Evolutionary conservation across 2,888 invertebrate species (phyloP).

Genomic region (Cosmorhoe ocellata): DNA sequence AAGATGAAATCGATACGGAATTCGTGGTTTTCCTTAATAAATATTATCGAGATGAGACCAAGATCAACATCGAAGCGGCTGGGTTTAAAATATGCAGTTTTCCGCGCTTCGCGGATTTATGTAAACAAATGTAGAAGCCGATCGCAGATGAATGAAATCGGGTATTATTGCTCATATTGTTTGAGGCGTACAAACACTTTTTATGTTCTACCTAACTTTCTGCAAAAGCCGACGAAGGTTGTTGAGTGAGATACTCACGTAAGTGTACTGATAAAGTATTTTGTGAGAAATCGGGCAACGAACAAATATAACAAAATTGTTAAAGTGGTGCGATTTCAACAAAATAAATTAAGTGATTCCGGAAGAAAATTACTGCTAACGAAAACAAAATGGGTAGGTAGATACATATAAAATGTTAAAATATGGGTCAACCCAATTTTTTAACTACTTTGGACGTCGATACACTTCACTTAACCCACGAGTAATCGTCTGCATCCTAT

Average conservation of each 20-base stretch:
- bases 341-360: no score
- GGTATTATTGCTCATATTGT: slow-evolving; percentile 57
- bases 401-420: no score
- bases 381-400: no score
- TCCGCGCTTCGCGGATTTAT: slow-evolving; percentile 67
- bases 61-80: slow-evolving; percentile 69
- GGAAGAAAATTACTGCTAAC: no score
- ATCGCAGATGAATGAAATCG: slow-evolving; percentile 58
- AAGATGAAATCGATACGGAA: slow-evolving; percentile 66
- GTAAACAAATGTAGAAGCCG: slow-evolving; percentile 67
- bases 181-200: slow-evolving; percentile 14
- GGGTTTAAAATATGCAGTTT: slow-evolving; percentile 75
- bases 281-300: no score
- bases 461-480: slow-evolving; percentile 6
- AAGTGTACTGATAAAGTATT: no score
- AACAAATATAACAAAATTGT: no score
- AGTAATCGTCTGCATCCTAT: slow-evolving; percentile 15
- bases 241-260: no score
- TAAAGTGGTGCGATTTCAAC: no score
- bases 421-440: no score
- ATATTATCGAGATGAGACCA: slow-evolving; percentile 75
- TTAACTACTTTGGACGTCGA: not conserved
- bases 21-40: slow-evolving; percentile 71
- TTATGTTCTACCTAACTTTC: slow-evolving; percentile 17
- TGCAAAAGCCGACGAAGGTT: slow-evolving; percentile 15